Evolutionary conservation across 2,113 vertebrate species (phyloP).

Genomic region (Oreochromis niloticus): DNA sequence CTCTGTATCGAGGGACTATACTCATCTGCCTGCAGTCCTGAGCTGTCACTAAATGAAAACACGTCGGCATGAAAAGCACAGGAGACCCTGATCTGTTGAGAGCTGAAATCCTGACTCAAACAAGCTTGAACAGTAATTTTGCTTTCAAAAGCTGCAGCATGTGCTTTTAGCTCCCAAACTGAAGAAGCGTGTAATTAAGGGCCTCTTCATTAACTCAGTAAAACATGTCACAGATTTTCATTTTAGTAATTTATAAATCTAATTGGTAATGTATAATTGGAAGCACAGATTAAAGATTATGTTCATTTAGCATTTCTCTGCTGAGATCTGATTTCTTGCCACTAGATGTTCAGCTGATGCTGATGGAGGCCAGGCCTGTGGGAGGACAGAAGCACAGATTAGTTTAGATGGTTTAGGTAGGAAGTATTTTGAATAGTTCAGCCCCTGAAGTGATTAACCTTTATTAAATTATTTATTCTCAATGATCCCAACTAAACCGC

Average conservation of each 20-base stretch:
- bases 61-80: not conserved
- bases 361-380: not conserved
- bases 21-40: fast-evolving
- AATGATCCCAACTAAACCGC: too few relatives aligned
- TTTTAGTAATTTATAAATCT: not conserved
- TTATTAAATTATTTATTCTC: too few relatives aligned
- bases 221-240: not conserved
- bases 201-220: not conserved
- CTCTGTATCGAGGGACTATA: not conserved
- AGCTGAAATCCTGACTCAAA: not conserved
- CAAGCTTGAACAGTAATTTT: not conserved
- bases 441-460: fast-evolving
- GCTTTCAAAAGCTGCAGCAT: not conserved
- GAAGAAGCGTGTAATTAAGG: not conserved
- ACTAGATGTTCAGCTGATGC: not conserved
- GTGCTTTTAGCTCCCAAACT: not conserved
- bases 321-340: not conserved
- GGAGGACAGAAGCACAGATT: not conserved
- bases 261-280: not conserved
- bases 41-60: fast-evolving
- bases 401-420: not conserved
- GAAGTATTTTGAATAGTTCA: not conserved
- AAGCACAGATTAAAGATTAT: not conserved
- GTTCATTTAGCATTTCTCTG: not conserved
- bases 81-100: not conserved